These are phyloP conservation scores for Epinotia ramella DNA, from an alignment of 2,888 invertebrate species.

Conservation along the genomic window DNA sequence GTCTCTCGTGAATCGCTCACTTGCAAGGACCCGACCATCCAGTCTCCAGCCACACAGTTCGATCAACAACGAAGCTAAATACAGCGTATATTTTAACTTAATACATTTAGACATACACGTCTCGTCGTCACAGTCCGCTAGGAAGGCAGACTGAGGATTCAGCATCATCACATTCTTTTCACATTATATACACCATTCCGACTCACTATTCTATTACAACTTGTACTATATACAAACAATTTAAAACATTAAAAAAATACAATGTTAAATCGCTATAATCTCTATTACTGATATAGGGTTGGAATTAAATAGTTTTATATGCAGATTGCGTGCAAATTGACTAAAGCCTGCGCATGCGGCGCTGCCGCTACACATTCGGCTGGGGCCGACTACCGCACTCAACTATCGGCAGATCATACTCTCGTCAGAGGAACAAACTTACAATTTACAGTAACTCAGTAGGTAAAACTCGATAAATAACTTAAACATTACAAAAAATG, in stretches of 20 bases:
- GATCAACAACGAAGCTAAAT: conserved; percentile 78
- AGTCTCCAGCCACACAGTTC: conserved; percentile 76
- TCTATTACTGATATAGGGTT: conserved; percentile 80
- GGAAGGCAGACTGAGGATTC: conserved; percentile 62
- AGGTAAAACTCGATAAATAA: conserved; percentile 78
- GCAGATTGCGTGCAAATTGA: conserved; percentile 78
- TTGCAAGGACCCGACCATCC: conserved; percentile 45
- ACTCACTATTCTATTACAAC: conserved; percentile 78
- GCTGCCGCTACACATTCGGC: conserved; percentile 46
- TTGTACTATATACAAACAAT: conserved; percentile 85
- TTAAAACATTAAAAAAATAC: conserved; percentile 79
- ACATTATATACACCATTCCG: conserved; percentile 78
- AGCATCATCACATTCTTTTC: conserved; percentile 68
- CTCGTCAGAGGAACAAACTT: conserved; percentile 60
- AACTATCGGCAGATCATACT: conserved; percentile 69
- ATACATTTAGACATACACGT: conserved; percentile 62
- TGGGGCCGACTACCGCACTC: conserved; percentile 10
- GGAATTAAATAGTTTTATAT: conserved; percentile 79
- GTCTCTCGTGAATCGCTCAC: conserved; percentile 55
- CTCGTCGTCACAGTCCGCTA: conserved; percentile 56
- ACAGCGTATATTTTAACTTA: conserved; percentile 78
- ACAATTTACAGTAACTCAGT: conserved; percentile 66
- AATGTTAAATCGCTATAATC: conserved; percentile 80
- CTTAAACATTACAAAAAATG: conserved; percentile 73
- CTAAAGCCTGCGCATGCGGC: conserved; percentile 76